Percentiles rank a stretch among this genome's conserved stretches.
These are phyloP conservation scores for Amyelois transitella DNA, from an alignment of 1,140 invertebrate species.

Conservation along the genomic window DNA sequence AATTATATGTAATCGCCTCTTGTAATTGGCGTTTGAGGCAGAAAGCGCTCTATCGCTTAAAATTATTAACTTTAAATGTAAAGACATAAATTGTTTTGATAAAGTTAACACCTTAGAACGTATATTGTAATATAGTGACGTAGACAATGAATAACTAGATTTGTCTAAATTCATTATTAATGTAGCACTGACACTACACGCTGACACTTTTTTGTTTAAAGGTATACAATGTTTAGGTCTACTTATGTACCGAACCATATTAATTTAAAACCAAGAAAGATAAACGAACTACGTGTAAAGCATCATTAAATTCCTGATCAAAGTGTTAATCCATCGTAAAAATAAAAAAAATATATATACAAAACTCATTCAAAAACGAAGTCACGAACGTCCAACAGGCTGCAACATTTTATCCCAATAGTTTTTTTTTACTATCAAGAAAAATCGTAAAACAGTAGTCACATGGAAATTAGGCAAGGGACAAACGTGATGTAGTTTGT, in stretches of 20 bases:
- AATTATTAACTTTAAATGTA: not conserved
- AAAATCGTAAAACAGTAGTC: slow-evolving; percentile 23
- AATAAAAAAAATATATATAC: not conserved
- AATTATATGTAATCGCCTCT: slow-evolving; percentile 53
- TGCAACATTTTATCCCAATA: not conserved
- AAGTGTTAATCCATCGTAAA: not conserved
- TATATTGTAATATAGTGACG: too few relatives aligned
- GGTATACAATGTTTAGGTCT: too few relatives aligned
- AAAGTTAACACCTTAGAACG: too few relatives aligned
- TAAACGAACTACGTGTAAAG: not conserved
- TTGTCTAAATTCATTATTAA: too few relatives aligned
- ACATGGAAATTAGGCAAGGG: slow-evolving; percentile 20
- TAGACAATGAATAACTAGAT: too few relatives aligned
- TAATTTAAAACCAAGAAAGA: not conserved
- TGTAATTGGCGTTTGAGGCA: slow-evolving; percentile 25
- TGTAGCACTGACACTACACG: too few relatives aligned
- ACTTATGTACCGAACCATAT: not conserved
- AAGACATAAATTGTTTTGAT: too few relatives aligned
- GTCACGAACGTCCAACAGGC: not conserved
- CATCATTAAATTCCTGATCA: not conserved
- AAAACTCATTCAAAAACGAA: not conserved
- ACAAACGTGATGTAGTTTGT: slow-evolving; percentile 18
- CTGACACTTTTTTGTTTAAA: too few relatives aligned
- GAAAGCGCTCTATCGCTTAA: slow-evolving; percentile 31
- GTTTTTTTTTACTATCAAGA: not conserved